Evolutionary conservation across 2,888 invertebrate species (phyloP), one percentile per base, ranked within the genome.

Genomic region (Melinopterus prodromus): DNA sequence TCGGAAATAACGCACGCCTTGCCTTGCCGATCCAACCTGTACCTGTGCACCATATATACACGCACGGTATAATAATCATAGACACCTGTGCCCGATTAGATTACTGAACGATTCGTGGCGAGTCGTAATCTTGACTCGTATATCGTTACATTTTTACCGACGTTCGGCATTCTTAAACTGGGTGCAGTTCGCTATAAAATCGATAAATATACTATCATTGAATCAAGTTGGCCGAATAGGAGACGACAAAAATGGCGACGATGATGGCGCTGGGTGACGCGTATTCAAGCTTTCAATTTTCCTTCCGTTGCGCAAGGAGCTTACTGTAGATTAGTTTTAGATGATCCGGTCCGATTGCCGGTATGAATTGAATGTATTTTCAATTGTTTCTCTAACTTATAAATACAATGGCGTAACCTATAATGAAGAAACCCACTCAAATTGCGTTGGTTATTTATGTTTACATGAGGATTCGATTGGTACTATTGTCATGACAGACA

Each of bases 61-160:
- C 81, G 83, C 84, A 83, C 82, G 84, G 77, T 16, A 77, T 84
- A 85, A 86, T 86, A 87, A 86, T 86, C 86, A 85, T 85, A 86
- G 86, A 86, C 87, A 87, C 87, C 87, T 87, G 87, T 86, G 85
- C 86, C 84, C 85, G 86, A 86, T 86, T 86, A 86, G 86, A 86
- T 86, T 86, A 86, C 86, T 82, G 81, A 84, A 84, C 85, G 85
- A 83, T 85, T 85, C 84, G 85, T 85, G 85, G 86, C 86, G 86
- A 85, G 83, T 84, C 82, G 85, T 84, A 85, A 86, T 85, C 85
- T 85, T 80, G 83, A 53, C 78, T 82, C 83, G 79, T 83, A 83
- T 81, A 81, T 83, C 80, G 78, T 70, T 9, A 15, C 71, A 71
- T 82, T 83, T 83, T 82, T 82, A 81, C 77, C 77, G 79, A 79